Evolutionary conservation across 2,888 invertebrate species (phyloP).

Genomic region (Camponotus fellah): DNA sequence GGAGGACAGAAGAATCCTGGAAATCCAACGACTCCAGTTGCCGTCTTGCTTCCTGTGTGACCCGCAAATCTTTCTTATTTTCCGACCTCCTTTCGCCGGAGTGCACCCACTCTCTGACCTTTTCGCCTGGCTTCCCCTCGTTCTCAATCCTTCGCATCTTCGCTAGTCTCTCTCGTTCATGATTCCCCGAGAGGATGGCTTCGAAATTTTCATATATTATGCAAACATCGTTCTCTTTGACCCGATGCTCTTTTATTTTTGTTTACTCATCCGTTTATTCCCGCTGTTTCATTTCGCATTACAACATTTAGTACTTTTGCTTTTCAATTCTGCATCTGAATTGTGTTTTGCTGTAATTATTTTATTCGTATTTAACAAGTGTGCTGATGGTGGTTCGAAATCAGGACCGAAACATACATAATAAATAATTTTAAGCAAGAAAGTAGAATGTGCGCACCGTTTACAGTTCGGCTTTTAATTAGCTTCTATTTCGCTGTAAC

Average conservation of each 20-base stretch:
- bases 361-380: no score
- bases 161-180: background rate
- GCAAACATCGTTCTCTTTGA: slow-evolving; percentile 62
- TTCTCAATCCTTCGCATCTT: slow-evolving; percentile 2
- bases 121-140: slow-evolving; percentile 27
- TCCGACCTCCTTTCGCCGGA: slow-evolving; percentile 52
- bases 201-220: slow-evolving; percentile 74
- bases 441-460: no score
- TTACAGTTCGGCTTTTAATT: no score
- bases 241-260: slow-evolving; percentile 44
- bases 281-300: slow-evolving; percentile 23
- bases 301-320: slow-evolving; percentile 10
- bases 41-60: slow-evolving; percentile 44
- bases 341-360: background rate
- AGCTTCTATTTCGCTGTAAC: no score
- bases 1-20: slow-evolving; percentile 49
- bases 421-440: no score
- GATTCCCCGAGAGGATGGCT: slow-evolving; percentile 61
- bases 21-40: slow-evolving; percentile 61
- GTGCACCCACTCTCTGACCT: slow-evolving; percentile 51
- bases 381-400: no score
- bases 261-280: slow-evolving; percentile 56
- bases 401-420: no score
- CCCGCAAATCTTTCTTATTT: slow-evolving; percentile 56
- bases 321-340: background rate